Conservation (phyloP, 2,888 invertebrate species). For the Iselma pallidipennis region DNA sequence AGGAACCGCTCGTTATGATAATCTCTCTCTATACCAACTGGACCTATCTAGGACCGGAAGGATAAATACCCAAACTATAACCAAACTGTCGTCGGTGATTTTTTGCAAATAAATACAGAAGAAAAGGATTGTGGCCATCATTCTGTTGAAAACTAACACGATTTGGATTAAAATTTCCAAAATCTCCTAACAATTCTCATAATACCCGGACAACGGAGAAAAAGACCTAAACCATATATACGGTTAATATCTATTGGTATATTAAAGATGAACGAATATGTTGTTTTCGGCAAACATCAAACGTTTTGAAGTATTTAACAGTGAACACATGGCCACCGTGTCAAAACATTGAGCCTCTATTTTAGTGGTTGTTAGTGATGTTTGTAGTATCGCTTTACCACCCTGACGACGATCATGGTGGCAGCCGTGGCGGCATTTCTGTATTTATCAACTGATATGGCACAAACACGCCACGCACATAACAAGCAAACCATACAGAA, state of each 20-base stretch:
- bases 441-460: background rate
- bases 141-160: background rate
- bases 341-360: conserved; percentile 44
- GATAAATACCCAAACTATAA: background rate
- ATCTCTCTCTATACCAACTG: background rate
- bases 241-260: conserved; percentile 1
- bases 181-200: background rate
- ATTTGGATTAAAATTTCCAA: background rate
- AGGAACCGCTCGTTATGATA: background rate
- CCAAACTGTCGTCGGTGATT: background rate
- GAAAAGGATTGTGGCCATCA: background rate
- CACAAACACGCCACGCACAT: conserved; percentile 2
- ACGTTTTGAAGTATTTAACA: conserved; percentile 30
- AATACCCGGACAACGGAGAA: background rate
- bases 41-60: too few species aligned
- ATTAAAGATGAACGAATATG: conserved; percentile 2
- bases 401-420: conserved; percentile 22
- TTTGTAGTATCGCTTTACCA: conserved; percentile 23
- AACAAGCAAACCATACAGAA: conserved; percentile 26
- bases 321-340: conserved; percentile 48
- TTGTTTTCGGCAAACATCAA: conserved; percentile 22
- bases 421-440: conserved; percentile 19
- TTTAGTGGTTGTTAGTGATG: conserved; percentile 24
- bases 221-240: too few species aligned
- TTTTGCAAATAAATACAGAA: background rate